Conservation (phyloP, 35 echinoderm and acorn worm species). For the Anneissia japonica region DNA sequence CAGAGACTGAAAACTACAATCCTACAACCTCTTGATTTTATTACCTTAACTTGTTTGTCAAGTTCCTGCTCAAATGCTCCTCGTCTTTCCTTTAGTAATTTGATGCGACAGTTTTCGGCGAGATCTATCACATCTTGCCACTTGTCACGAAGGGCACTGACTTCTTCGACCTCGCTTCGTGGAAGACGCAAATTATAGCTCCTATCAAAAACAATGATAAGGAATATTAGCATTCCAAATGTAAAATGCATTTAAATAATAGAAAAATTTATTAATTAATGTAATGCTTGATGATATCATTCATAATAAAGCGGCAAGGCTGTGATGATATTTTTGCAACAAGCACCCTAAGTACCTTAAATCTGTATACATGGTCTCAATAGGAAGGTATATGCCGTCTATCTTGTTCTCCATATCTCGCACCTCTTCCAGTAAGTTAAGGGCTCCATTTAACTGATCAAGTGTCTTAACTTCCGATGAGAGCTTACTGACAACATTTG, state of each 20-base stretch:
- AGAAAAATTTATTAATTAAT: not conserved
- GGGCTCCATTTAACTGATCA: conserved; percentile 86
- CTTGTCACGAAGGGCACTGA: conserved; percentile 66
- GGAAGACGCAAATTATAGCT: conserved; percentile 85
- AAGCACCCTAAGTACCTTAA: conserved; percentile 57
- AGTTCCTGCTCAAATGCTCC: conserved; percentile 92
- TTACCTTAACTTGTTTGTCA: conserved; percentile 95
- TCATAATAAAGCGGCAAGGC: too few species aligned
- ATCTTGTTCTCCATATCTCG: conserved; percentile 99
- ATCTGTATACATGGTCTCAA: conserved; percentile 91
- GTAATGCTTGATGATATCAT: too few species aligned
- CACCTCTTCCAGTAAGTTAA: conserved; percentile 91
- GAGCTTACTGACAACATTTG: conserved; percentile 49
- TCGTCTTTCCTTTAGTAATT: conserved; percentile 66
- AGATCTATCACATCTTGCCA: conserved; percentile 92
- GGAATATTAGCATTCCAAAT: too few species aligned
- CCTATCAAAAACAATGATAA: too few species aligned
- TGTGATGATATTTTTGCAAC: too few species aligned
- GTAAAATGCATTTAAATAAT: not conserved
- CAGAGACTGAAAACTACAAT: not conserved
- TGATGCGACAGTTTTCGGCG: conserved; percentile 67
- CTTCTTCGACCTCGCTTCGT: conserved; percentile 78
- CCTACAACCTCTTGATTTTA: not conserved
- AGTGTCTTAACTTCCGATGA: conserved; percentile 76
- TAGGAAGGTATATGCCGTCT: conserved; percentile 90